Evolutionary conservation across 1,140 invertebrate species (phyloP).

Genomic region (Diorhabda carinulata): DNA sequence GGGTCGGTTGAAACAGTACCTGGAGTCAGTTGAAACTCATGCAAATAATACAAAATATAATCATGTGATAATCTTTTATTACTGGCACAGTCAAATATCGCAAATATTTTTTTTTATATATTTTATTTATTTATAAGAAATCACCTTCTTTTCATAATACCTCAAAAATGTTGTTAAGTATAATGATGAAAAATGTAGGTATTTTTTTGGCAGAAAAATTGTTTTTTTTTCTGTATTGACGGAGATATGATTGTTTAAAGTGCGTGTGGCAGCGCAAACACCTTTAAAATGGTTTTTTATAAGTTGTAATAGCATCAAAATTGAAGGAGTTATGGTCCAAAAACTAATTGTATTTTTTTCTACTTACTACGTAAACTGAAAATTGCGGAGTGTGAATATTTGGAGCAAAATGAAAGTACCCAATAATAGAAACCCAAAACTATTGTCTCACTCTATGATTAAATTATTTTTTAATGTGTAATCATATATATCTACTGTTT

Average conservation of each 20-base stretch:
- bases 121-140: background rate
- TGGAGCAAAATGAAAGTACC: background rate
- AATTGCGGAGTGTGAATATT: background rate
- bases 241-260: no score
- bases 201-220: background rate
- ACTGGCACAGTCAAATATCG: no score
- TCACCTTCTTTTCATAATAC: background rate
- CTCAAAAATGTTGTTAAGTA: background rate
- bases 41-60: no score
- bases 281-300: no score
- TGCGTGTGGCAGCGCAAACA: no score
- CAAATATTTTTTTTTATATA: no score
- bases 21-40: no score
- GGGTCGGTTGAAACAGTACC: no score
- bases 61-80: no score
- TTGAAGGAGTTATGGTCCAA: background rate
- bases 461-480: background rate
- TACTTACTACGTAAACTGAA: background rate
- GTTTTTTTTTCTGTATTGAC: constrained; percentile 5
- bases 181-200: background rate
- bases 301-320: no score
- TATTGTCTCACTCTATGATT: background rate
- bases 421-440: background rate
- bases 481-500: background rate
- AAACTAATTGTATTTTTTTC: background rate